Evolutionary conservation across 2,797 vertebrate species (phyloP).

Genomic region (Buphagus erythrorhynchus): DNA sequence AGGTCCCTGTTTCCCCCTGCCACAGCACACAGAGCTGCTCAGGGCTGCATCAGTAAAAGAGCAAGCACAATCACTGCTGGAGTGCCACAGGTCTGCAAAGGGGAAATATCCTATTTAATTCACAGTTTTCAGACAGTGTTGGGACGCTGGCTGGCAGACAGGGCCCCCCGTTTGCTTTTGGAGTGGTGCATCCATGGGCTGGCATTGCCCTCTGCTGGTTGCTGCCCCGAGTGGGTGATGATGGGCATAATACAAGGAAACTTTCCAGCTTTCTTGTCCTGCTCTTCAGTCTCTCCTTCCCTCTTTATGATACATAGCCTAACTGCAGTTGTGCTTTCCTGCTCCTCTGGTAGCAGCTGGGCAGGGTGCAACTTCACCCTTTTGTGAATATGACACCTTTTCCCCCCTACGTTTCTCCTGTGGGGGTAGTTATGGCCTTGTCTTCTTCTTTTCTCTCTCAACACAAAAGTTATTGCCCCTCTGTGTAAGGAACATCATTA

Average conservation of each 20-base stretch:
- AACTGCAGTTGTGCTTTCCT: neutral
- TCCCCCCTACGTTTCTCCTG: neutral
- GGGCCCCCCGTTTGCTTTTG: neutral
- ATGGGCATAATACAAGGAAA: fast-evolving
- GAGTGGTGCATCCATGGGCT: fast-evolving
- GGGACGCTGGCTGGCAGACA: neutral
- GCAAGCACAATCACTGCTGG: neutral
- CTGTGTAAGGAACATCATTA: neutral
- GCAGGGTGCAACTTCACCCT: neutral
- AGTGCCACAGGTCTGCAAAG: neutral
- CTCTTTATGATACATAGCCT: fast-evolving
- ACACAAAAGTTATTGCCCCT: neutral
- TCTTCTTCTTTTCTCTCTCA: neutral
- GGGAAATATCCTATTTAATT: neutral
- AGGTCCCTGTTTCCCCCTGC: neutral
- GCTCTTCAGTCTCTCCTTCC: neutral
- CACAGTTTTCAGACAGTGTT: neutral
- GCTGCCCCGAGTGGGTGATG: fast-evolving
- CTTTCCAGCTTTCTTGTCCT: neutral
- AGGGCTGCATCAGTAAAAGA: neutral
- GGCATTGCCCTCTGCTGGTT: conserved; percentile 44
- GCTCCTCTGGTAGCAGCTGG: neutral
- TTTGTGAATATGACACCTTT: neutral
- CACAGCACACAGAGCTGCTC: neutral
- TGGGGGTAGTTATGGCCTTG: neutral